Evolutionary conservation across 2,888 invertebrate species (phyloP).

Genomic region (Aphrophora alni): DNA sequence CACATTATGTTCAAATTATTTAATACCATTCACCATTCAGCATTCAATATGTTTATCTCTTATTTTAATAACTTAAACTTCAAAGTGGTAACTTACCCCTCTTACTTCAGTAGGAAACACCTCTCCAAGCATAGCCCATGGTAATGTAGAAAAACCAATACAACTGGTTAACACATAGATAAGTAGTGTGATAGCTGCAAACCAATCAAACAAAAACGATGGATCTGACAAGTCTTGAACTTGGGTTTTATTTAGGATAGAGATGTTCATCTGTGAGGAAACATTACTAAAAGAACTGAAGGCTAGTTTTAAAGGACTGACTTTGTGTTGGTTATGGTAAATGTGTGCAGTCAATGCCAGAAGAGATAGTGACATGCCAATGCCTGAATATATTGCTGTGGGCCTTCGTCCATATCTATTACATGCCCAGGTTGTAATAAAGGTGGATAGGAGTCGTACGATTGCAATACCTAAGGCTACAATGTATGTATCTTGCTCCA

Average conservation of each 20-base stretch:
- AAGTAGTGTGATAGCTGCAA: constrained; percentile 31
- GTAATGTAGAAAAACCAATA: constrained; percentile 62
- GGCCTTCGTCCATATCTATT: constrained; percentile 13
- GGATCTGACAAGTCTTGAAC: constrained; percentile 44
- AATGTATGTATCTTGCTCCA: constrained; percentile 25
- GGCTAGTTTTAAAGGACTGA: background rate
- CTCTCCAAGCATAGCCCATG: constrained; percentile 64
- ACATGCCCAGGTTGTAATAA: constrained; percentile 33
- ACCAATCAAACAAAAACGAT: constrained; percentile 19
- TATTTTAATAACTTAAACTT: too few species aligned
- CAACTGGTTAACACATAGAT: constrained; percentile 57
- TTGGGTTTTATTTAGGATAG: background rate
- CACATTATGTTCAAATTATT: too few species aligned
- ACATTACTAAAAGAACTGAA: background rate
- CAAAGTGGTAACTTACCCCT: constrained; percentile 52
- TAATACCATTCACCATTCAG: too few species aligned
- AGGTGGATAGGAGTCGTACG: constrained; percentile 22
- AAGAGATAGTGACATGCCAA: constrained; percentile 63
- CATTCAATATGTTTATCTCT: too few species aligned
- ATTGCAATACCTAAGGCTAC: constrained; percentile 31
- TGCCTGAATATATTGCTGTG: constrained; percentile 59
- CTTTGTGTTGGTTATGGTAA: background rate
- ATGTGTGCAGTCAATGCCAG: constrained; percentile 6
- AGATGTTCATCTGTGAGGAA: background rate
- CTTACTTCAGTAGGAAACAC: constrained; percentile 61